A percentile compares a stretch with the other conserved stretches of the same genome.
Evolutionary conservation across 2,113 vertebrate genomes (phyloP).

Genomic region (Caracal caracal): DNA sequence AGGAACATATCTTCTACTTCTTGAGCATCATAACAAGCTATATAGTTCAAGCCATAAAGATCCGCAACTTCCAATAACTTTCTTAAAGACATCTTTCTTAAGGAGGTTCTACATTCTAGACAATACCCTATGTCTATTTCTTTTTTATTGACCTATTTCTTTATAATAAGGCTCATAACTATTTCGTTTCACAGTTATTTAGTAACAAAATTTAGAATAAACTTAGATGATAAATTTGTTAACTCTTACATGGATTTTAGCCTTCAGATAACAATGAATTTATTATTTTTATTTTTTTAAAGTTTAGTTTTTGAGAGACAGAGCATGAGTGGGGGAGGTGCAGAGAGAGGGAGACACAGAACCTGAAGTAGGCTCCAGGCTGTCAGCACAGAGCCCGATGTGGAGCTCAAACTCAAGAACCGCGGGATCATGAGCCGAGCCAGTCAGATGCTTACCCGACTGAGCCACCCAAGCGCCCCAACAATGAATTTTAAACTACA

Average conservation of each 20-base stretch:
- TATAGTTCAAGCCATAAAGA: conserved; percentile 1
- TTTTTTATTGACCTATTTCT: neutral
- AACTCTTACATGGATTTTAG: neutral
- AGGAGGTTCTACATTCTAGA: neutral
- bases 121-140: neutral
- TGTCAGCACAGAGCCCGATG: too few relatives aligned
- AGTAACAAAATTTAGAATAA: conserved; percentile 13
- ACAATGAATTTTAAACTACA: neutral
- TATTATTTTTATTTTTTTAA: neutral
- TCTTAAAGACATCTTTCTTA: neutral
- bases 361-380: too few relatives aligned
- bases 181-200: conserved; percentile 34
- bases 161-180: neutral
- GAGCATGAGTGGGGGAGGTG: too few relatives aligned
- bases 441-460: too few relatives aligned
- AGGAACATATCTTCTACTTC: conserved; percentile 3
- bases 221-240: neutral
- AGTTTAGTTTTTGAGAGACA: too few relatives aligned
- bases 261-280: neutral
- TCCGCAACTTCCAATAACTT: neutral
- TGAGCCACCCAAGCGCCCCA: neutral
- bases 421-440: too few relatives aligned
- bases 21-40: conserved; percentile 27
- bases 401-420: too few relatives aligned
- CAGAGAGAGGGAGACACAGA: too few relatives aligned